Conservation (phyloP, 2,113 vertebrate species). For the Gorsachius goisagi region DNA sequence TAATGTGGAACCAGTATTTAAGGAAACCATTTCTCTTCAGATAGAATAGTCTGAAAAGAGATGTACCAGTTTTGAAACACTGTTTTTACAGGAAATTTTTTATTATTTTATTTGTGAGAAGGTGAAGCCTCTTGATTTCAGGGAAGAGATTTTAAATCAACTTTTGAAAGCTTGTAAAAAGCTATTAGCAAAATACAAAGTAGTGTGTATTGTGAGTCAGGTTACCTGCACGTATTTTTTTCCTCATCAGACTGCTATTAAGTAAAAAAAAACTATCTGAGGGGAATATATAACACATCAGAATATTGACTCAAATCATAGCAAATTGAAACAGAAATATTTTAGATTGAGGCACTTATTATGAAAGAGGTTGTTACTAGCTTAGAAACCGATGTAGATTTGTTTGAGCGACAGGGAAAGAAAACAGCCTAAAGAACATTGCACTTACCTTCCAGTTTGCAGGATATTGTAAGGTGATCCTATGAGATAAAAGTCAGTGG, state of each 20-base stretch:
- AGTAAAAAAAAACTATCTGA: neutral
- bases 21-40: neutral
- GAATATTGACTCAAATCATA: neutral
- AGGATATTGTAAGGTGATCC: neutral
- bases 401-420: neutral
- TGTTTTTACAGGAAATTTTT: neutral
- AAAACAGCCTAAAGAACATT: neutral
- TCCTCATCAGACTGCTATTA: neutral
- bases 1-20: neutral
- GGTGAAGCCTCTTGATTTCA: neutral
- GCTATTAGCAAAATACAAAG: neutral
- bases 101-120: neutral
- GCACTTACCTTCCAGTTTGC: neutral
- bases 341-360: neutral
- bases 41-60: neutral
- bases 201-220: neutral
- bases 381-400: neutral
- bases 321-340: neutral
- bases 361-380: neutral
- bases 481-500: neutral
- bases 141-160: neutral
- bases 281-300: neutral
- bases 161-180: neutral
- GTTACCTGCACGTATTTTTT: neutral
- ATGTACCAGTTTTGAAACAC: neutral